phyloP scores from a whole-genome alignment of 2,113 vertebrate species.

The Myocastor coypus region DNA sequence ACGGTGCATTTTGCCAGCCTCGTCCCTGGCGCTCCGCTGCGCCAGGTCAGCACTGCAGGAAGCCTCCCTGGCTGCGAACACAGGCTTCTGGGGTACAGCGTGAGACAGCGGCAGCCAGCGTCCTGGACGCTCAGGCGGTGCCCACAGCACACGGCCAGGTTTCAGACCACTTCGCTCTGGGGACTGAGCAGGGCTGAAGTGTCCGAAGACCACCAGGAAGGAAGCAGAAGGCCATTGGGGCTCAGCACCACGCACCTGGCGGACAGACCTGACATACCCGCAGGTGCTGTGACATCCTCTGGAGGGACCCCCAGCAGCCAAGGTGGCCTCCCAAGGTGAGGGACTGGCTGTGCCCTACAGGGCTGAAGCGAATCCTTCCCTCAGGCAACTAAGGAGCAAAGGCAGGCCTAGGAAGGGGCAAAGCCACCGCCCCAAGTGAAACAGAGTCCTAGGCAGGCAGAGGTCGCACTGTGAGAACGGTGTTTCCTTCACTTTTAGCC shows the following conservation, averaged over 20 bases:
- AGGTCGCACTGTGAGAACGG: neutral
- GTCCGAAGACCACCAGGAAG: no score
- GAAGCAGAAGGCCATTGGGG: no score
- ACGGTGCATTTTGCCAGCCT: no score
- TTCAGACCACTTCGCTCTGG: neutral
- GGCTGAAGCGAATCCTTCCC: no score
- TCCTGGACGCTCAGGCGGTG: accelerated
- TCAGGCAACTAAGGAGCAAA: neutral
- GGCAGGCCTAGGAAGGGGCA: neutral
- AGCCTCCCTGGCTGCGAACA: neutral
- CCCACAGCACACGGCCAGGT: neutral
- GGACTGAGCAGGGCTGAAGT: neutral
- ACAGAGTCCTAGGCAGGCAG: no score
- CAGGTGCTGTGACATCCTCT: accelerated
- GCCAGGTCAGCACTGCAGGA: no score
- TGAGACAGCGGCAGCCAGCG: neutral
- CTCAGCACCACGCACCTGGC: accelerated
- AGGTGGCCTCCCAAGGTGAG: no score
- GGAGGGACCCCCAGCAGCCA: neutral
- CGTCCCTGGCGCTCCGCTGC: no score
- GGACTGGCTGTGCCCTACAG: accelerated
- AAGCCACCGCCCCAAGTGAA: neutral
- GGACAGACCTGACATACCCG: no score
- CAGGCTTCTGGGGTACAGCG: no score
- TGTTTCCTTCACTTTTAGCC: accelerated